phyloP scores from a whole-genome alignment of 2,797 vertebrate genomes.

The Betta splendens region DNA sequence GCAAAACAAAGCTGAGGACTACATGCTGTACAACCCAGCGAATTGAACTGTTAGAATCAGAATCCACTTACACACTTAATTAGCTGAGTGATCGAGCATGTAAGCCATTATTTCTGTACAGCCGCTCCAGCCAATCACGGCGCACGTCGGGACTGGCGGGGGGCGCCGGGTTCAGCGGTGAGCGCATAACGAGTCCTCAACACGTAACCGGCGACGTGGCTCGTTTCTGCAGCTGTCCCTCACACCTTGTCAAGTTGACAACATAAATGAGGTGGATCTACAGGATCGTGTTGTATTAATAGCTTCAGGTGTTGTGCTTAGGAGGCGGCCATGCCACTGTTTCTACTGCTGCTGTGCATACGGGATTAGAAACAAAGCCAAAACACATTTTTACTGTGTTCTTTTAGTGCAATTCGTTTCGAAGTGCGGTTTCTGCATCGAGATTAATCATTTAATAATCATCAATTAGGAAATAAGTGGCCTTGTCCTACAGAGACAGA shows the following conservation, averaged over 20 bases:
- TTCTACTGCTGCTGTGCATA: no score
- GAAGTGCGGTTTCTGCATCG: no score
- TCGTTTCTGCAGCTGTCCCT: constrained; percentile 3
- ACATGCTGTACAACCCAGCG: background rate
- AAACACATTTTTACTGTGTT: background rate
- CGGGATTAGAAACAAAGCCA: no score
- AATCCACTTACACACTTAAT: background rate
- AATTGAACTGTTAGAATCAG: background rate
- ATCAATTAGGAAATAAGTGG: no score
- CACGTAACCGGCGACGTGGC: constrained; percentile 2
- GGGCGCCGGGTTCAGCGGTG: constrained; percentile 8
- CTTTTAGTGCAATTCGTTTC: no score
- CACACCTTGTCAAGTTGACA: constrained; percentile 5
- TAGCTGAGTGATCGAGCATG: background rate
- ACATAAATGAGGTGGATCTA: background rate
- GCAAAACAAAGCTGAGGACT: no score
- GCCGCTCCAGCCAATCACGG: background rate
- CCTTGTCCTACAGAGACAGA: no score
- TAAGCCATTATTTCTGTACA: background rate
- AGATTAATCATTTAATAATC: no score
- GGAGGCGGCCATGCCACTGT: no score
- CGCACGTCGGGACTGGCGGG: background rate
- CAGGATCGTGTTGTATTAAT: background rate
- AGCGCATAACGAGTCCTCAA: constrained; percentile 4
- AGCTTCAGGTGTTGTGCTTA: no score